Conservation (phyloP, 2,797 vertebrate genomes). For the Euthynnus affinis region DNA sequence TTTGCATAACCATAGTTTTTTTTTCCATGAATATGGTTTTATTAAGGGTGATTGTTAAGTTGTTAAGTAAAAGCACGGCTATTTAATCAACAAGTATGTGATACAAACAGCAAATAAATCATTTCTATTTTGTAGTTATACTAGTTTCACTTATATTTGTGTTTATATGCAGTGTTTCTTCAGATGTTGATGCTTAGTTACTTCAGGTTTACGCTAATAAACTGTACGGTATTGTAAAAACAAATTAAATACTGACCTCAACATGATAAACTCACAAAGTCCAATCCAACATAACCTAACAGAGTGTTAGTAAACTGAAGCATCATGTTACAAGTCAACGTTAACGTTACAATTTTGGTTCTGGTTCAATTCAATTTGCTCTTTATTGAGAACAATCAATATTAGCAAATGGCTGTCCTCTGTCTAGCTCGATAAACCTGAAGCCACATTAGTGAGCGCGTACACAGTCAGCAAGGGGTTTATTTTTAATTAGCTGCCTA, state of each 20-base stretch:
- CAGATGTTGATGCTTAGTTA: not conserved
- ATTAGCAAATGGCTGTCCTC: not conserved
- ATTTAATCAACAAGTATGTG: not conserved
- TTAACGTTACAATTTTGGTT: not conserved
- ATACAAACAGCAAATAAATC: not conserved
- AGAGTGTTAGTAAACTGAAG: not conserved
- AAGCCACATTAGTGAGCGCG: not conserved
- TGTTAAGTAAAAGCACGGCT: not conserved
- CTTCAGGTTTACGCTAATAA: not conserved
- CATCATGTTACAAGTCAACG: not conserved
- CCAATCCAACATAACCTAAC: not conserved
- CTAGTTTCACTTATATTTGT: no score
- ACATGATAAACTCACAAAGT: not conserved
- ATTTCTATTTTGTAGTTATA: no score
- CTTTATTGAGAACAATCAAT: not conserved
- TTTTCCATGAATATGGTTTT: no score
- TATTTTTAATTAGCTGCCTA: constrained; percentile 12
- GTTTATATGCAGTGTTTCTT: no score
- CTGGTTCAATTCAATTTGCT: not conserved
- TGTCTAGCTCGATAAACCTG: not conserved
- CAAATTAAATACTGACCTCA: not conserved
- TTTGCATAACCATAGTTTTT: not conserved
- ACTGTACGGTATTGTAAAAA: not conserved
- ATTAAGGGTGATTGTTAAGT: no score
- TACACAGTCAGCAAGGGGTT: not conserved